phyloP scores from a whole-genome alignment of 92 coral and sea anemone species.

The Zoanthus gigantus region DNA sequence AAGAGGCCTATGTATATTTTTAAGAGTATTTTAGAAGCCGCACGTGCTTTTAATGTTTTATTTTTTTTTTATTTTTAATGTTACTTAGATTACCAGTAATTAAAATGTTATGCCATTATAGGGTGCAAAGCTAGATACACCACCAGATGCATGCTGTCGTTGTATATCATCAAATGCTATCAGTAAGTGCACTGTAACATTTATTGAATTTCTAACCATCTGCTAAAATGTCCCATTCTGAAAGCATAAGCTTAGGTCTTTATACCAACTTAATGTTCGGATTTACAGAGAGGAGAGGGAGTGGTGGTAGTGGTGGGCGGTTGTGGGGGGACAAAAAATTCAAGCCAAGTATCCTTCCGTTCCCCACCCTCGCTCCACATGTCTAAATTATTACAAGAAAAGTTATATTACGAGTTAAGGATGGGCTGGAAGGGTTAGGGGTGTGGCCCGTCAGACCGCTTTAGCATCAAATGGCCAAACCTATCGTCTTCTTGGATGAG shows the following conservation, averaged over 20 bases:
- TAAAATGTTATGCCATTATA: not conserved
- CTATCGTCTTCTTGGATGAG: not conserved
- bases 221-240: too few relatives aligned
- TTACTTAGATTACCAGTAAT: not conserved
- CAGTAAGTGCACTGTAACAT: not conserved
- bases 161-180: slow-evolving; percentile 20
- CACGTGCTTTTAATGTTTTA: not conserved
- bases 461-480: not conserved
- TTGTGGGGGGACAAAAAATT: not conserved
- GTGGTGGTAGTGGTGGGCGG: too few relatives aligned
- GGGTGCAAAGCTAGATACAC: slow-evolving; percentile 17
- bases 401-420: not conserved
- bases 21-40: too few relatives aligned
- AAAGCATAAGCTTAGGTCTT: not conserved
- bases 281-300: not conserved
- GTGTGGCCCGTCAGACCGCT: not conserved
- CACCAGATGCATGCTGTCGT: slow-evolving; percentile 30
- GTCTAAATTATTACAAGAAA: not conserved
- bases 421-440: not conserved
- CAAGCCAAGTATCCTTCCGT: not conserved
- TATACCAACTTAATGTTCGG: not conserved
- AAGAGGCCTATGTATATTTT: too few relatives aligned
- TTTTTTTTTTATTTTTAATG: not conserved
- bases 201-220: not conserved
- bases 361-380: not conserved